Conservation (phyloP, 2,888 invertebrate genomes). For the Micoletzkya japonica region DNA sequence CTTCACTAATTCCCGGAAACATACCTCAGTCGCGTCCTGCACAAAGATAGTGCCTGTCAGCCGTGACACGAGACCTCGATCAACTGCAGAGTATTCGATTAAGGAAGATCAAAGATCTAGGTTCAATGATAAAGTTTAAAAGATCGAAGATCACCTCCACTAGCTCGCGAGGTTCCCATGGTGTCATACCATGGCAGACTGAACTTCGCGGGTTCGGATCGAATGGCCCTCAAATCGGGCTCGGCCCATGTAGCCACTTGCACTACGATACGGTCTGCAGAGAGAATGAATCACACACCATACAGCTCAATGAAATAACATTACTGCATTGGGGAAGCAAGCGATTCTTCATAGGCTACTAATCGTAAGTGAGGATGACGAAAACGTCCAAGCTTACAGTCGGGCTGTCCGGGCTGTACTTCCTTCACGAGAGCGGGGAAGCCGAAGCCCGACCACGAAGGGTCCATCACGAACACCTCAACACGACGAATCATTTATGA, state of each 20-base stretch:
- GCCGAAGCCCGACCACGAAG: slow-evolving; percentile 34
- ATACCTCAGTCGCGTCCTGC: slow-evolving; percentile 31
- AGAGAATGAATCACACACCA: not conserved
- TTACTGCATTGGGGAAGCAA: not conserved
- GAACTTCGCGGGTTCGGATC: slow-evolving; percentile 39
- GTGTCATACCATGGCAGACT: slow-evolving; percentile 36
- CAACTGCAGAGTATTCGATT: slow-evolving; percentile 51
- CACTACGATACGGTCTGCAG: slow-evolving; percentile 32
- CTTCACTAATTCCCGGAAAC: no score
- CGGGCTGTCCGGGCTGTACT: not conserved
- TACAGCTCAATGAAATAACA: not conserved
- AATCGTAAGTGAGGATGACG: not conserved
- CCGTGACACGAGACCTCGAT: slow-evolving; percentile 77
- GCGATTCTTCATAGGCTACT: not conserved
- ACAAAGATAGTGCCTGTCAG: slow-evolving; percentile 84
- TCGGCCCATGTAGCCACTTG: slow-evolving; percentile 60
- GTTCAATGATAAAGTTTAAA: no score
- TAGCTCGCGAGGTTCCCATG: slow-evolving; percentile 68
- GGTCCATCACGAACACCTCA: slow-evolving; percentile 37
- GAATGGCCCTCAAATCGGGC: slow-evolving; percentile 56
- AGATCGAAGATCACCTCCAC: slow-evolving; percentile 67
- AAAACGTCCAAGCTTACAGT: slow-evolving; percentile 33
- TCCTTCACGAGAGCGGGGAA: slow-evolving; percentile 36
- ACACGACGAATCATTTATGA: not conserved
- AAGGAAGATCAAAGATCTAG: not conserved